Percentiles rank a stretch among this genome's conserved stretches.
Conservation (phyloP, 2,113 vertebrate species). For the Rhinoptilus africanus region DNA sequence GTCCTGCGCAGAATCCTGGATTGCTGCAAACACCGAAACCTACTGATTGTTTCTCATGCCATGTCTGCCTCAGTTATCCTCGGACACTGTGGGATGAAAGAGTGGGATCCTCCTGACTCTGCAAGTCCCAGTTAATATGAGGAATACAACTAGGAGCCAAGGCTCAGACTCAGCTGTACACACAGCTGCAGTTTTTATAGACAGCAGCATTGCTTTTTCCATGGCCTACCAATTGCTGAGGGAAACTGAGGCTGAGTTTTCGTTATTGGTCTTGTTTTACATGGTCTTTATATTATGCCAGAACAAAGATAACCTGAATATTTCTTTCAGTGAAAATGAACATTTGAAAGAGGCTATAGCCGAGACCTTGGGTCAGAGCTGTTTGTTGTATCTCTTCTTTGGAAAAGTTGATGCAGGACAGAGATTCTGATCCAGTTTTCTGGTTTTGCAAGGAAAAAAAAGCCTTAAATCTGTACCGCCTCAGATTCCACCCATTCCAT, state of each 20-base stretch:
- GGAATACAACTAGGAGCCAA: neutral
- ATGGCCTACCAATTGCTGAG: neutral
- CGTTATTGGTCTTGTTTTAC: neutral
- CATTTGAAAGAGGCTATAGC: neutral
- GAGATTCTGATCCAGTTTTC: neutral
- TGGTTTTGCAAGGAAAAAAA: neutral
- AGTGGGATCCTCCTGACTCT: neutral
- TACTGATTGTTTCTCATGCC: fast-evolving
- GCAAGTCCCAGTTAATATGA: neutral
- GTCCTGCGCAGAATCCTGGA: neutral
- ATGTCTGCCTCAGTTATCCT: neutral
- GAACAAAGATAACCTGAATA: neutral
- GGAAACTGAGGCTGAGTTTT: neutral
- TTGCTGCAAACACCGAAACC: fast-evolving
- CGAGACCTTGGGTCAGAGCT: neutral
- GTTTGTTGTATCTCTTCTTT: neutral
- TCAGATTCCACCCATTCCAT: neutral
- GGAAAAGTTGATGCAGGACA: neutral
- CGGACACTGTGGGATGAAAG: neutral
- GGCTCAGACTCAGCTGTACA: neutral
- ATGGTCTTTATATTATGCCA: neutral
- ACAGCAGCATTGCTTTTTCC: neutral
- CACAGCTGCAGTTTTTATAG: neutral
- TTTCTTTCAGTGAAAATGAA: neutral
- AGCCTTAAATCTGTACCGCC: neutral